Evolutionary conservation across 2,888 invertebrate genomes (phyloP).

Genomic region (Synergus gifuensis): DNA sequence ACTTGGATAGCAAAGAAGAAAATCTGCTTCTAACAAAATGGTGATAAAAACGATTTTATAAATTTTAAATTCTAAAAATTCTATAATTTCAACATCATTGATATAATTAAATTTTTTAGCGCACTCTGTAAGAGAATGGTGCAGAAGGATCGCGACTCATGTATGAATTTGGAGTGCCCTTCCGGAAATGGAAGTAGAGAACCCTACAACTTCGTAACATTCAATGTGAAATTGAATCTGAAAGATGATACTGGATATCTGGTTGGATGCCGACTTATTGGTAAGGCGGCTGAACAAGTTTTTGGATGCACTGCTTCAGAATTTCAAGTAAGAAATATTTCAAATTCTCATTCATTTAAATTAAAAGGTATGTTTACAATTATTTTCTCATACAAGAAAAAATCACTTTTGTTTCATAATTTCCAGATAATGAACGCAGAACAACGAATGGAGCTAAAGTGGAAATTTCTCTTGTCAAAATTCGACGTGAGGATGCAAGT

Average conservation of each 20-base stretch:
- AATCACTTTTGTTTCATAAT: constrained; percentile 34
- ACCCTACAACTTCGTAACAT: constrained; percentile 65
- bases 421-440: constrained; percentile 65
- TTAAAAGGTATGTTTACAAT: constrained; percentile 15
- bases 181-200: constrained; percentile 70
- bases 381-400: neutral
- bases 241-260: constrained; percentile 74
- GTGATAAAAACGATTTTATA: constrained; percentile 50
- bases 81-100: neutral
- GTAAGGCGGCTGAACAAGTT: constrained; percentile 67
- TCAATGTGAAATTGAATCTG: constrained; percentile 71
- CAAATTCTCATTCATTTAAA: constrained; percentile 17
- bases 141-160: constrained; percentile 66
- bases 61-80: too few relatives aligned
- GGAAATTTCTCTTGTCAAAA: constrained; percentile 63
- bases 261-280: constrained; percentile 72
- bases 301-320: constrained; percentile 65
- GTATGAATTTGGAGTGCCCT: constrained; percentile 74
- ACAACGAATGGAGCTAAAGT: constrained; percentile 67
- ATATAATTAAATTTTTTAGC: constrained; percentile 54
- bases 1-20: constrained; percentile 81
- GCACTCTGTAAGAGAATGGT: constrained; percentile 71
- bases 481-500: constrained; percentile 72
- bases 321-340: constrained; percentile 63
- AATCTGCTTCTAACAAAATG: constrained; percentile 64